Evolutionary conservation across 2,113 vertebrate genomes (phyloP).

Genomic region (Oreochromis spilurus): DNA sequence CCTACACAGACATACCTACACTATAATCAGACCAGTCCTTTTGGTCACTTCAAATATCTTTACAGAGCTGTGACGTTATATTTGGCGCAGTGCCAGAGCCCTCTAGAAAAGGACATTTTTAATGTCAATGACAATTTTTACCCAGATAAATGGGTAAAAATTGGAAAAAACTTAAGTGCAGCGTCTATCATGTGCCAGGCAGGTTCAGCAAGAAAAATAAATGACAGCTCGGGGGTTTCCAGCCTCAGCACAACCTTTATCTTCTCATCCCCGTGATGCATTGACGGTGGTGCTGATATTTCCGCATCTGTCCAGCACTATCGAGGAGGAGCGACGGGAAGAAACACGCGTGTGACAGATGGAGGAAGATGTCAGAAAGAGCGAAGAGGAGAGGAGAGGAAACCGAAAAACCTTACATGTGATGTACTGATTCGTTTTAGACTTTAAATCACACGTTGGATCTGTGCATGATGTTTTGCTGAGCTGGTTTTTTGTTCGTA

Average conservation of each 20-base stretch:
- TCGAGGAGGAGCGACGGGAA: background rate
- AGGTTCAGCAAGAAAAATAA: fast-evolving
- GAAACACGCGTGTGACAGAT: background rate
- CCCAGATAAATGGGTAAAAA: background rate
- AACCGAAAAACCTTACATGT: fast-evolving
- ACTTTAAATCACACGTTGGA: background rate
- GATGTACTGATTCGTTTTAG: background rate
- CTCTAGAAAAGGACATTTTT: background rate
- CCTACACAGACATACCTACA: background rate
- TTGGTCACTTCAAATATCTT: background rate
- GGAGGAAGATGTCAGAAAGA: background rate
- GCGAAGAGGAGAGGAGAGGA: fast-evolving
- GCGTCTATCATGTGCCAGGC: fast-evolving
- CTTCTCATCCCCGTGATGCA: background rate
- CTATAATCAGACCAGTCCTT: background rate
- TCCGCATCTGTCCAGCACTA: background rate
- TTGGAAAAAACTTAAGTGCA: fast-evolving
- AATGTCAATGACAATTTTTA: background rate
- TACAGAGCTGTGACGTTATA: background rate
- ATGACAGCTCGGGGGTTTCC: background rate
- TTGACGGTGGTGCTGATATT: background rate
- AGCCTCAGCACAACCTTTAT: background rate
- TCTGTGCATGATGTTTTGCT: background rate
- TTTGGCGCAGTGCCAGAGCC: fast-evolving
- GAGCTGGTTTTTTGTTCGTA: background rate